Evolutionary conservation across 2,888 invertebrate genomes (phyloP), one percentile per base, ranked within the genome.

Genomic region (Sarcophaga caerulescens): DNA sequence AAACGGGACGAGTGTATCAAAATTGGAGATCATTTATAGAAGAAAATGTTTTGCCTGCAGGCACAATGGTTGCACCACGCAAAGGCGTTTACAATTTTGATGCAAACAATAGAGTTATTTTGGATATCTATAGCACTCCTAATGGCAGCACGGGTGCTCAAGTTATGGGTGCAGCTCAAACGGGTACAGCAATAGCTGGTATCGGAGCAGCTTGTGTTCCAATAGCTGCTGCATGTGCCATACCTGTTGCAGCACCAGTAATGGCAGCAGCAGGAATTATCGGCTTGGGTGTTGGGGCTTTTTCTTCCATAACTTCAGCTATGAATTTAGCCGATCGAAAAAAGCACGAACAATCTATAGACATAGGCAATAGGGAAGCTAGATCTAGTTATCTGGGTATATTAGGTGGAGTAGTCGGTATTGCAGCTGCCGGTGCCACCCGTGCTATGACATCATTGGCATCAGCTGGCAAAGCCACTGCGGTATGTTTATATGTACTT

Each of bases 41-140:
- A 1, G 90, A 92, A 14, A 94, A 94, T 89, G 92, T 93, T 77
- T 90, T 94, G 45, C 93, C 93, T 0, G 88, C 91, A 75, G 93
- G 94, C 44, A 88, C 91, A 17, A 93, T 94, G 92, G 90, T 94
- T 68, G 91, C 94, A 0, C 94, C 94, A 0, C 80, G 86, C 5
- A 89, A 92, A 21, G 94, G 94, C 5, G 79, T 92, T 65, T 93
- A 93, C 77, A 88, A 88, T 57, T 83, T 90, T 0, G 74, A 88
- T 21, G 3, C 17, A 11, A 3, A 14, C 0, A 77, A 78, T 2
- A 3, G 81, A 45, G 89, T 92, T 2, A 70, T 87, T 3, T 84
- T 93, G 82, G 90, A 90, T 35, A 69, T 87, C 5, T 89, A 87
- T 81, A 1, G 71, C 21, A 92, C 93, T 14, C 93, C 93, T 11